Percentiles rank a stretch among this genome's conserved stretches.
phyloP scores from a whole-genome alignment of 2,797 vertebrate species.

The Meriones psammophilus region DNA sequence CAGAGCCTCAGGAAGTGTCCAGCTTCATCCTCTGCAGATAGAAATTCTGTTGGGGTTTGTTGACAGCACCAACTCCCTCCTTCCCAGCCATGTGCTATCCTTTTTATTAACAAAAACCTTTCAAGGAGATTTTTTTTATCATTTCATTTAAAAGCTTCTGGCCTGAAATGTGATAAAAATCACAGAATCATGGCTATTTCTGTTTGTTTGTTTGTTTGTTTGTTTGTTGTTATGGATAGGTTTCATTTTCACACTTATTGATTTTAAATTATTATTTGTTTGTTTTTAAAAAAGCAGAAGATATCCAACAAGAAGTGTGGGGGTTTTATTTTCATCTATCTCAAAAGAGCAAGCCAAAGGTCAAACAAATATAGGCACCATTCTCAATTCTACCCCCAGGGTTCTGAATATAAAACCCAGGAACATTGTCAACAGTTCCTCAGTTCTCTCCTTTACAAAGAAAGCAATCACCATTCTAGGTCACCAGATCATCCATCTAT shows the following conservation, averaged over 20 bases:
- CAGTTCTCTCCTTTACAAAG: not conserved
- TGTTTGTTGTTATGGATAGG: not conserved
- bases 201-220: conserved; percentile 16
- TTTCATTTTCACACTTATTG: not conserved
- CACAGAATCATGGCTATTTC: not conserved
- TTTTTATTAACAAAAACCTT: conserved; percentile 5
- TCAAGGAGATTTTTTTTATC: not conserved
- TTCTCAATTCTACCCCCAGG: conserved; percentile 13
- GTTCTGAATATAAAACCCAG: conserved; percentile 34
- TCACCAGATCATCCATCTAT: not conserved
- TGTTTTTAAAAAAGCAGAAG: not conserved
- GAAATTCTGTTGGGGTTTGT: not conserved
- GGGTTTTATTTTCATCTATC: not conserved
- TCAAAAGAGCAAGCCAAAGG: not conserved
- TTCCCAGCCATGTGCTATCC: not conserved
- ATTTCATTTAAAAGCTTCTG: conserved; percentile 30
- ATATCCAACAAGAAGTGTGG: not conserved
- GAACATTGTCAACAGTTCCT: not conserved
- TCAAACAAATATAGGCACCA: not conserved
- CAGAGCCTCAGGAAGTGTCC: not conserved
- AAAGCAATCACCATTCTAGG: not conserved
- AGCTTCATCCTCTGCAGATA: not conserved
- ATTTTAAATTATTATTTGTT: conserved; percentile 41
- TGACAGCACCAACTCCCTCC: not conserved
- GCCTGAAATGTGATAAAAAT: conserved; percentile 14